Evolutionary conservation across 2,888 invertebrate genomes (phyloP).

Genomic region (Mimachlamys varia): DNA sequence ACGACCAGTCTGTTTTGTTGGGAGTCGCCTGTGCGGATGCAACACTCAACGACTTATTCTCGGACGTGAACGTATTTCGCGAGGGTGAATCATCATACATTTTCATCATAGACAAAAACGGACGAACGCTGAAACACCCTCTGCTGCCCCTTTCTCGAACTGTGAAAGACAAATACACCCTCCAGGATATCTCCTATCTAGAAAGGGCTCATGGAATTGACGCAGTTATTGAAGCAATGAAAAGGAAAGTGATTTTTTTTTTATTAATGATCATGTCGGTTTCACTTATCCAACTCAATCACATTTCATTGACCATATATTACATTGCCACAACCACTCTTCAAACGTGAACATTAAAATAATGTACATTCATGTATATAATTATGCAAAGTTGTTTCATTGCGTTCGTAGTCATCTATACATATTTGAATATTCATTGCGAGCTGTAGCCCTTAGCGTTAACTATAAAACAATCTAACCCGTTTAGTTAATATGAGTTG

Average conservation of each 20-base stretch:
- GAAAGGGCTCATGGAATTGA: neutral
- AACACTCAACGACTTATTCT: slow-evolving; percentile 40
- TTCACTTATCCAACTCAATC: no score
- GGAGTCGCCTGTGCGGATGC: slow-evolving; percentile 43
- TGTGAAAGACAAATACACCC: neutral
- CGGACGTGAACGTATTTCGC: slow-evolving; percentile 19
- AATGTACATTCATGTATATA: no score
- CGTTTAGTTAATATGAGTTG: no score
- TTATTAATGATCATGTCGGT: neutral
- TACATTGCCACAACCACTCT: no score
- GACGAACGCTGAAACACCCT: slow-evolving; percentile 39
- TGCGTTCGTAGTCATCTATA: no score
- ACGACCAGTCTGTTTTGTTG: neutral
- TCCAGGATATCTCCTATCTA: slow-evolving; percentile 27
- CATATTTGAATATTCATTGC: no score
- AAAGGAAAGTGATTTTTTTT: slow-evolving; percentile 28
- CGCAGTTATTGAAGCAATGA: slow-evolving; percentile 36
- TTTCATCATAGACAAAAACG: slow-evolving; percentile 41
- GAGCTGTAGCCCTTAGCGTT: no score
- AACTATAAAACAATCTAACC: no score
- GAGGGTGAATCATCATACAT: slow-evolving; percentile 40
- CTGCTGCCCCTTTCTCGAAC: slow-evolving; percentile 17
- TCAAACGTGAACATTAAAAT: no score
- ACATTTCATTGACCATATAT: no score
- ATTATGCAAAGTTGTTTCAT: no score